Base-by-base conservation (phyloP, 64 coral and sea anemone genomes). In the Catalaphyllia jardinei region DNA sequence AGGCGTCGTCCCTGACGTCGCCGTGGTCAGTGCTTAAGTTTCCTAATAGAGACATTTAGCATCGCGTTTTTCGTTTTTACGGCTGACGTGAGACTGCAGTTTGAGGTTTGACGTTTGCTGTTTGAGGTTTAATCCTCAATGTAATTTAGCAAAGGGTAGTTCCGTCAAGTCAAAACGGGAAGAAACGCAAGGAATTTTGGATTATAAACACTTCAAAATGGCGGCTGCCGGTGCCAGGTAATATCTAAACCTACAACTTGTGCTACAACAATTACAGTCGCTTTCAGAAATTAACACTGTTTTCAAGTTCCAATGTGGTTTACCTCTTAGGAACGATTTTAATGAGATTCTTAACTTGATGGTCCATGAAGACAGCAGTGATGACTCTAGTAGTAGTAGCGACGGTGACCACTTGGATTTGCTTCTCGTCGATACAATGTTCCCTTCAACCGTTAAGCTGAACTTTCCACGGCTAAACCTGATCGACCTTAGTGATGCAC, bases 191-290 rank as follows among this genome's bases (percentile, higher is more conserved):
- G 71, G 72, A 59, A 87, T 75, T 61, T 52, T 87, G 67, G 67
- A 50, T 73, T 74, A 38, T 38, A 38, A 38, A 38, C 35, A 38
- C 35, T 28, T 54, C 38, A 87, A 87, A 87, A 87, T 74, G 85
- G 71, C 86, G 86, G 86, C 72, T 55, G 86, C 86, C 1, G 60
- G 60, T 74, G 72, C 86, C 24, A 75, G 71, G 71, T 87, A 57
- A 38, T 1, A 35, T 75, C n/a, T 60, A 71, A 67, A 76, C 28
- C 0, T 72, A 60, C 20, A 74, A 29, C n/a, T 50, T 74, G 62
- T 74, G n/a, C 35, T 38, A 38, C 35, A 38, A 38, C 35, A 38
- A 38, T 38, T 38, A 38, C 4, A 4, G 35, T 38, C 35, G 35
- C 35, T 38, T 38, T 38, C 35, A 31, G 12, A 87, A 59, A 29